phyloP scores from a whole-genome alignment of 2,888 invertebrate genomes.

The Leptopilina syphax region DNA sequence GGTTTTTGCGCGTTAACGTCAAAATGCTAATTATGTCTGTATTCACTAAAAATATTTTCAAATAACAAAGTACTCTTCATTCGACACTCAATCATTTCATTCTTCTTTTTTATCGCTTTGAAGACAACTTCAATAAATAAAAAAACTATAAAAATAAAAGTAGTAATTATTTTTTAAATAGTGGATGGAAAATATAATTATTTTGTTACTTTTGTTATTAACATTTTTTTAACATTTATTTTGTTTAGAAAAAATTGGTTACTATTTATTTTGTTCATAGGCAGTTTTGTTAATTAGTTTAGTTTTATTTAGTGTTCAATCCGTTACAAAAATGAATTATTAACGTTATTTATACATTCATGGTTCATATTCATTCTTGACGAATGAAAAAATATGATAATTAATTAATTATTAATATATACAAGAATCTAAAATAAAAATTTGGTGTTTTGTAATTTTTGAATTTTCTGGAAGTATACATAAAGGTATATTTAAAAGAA shows the following conservation, averaged over 20 bases:
- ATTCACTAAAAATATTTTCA: background rate
- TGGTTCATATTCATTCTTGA: too few relatives aligned
- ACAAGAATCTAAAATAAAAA: background rate
- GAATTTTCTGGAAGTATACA: background rate
- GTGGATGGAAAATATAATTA: too few relatives aligned
- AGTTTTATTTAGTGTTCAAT: too few relatives aligned
- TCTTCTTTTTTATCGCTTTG: background rate
- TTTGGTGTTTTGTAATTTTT: background rate
- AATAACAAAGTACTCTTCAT: background rate
- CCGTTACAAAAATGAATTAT: background rate
- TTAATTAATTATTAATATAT: background rate
- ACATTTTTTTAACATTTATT: too few relatives aligned
- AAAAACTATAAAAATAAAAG: too few relatives aligned
- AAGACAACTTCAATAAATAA: background rate
- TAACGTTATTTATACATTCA: too few relatives aligned
- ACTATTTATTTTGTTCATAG: too few relatives aligned
- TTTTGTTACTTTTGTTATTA: too few relatives aligned
- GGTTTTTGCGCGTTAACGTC: slow-evolving; percentile 10
- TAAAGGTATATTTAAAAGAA: slow-evolving; percentile 47
- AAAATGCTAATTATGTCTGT: background rate
- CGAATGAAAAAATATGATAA: too few relatives aligned
- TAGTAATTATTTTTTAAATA: too few relatives aligned
- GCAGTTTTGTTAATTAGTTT: too few relatives aligned
- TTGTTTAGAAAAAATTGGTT: too few relatives aligned
- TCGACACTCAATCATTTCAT: background rate